These are phyloP conservation scores for Tetrax tetrax DNA, from an alignment of 2,113 vertebrate species.

Conservation along the genomic window DNA sequence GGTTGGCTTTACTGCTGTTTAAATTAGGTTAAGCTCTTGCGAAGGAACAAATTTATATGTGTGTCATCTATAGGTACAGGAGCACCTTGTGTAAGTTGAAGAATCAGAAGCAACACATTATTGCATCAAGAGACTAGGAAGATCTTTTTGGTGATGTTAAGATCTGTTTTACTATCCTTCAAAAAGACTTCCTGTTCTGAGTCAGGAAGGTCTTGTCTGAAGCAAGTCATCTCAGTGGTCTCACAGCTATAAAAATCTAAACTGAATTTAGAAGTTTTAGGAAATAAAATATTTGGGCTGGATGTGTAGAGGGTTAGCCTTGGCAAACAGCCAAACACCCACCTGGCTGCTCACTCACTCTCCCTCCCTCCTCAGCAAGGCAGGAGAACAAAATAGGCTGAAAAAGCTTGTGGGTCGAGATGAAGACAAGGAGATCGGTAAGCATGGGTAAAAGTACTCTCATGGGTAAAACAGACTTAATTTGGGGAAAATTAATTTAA, in stretches of 20 bases:
- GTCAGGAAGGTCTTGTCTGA: neutral
- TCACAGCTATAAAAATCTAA: neutral
- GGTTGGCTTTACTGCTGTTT: neutral
- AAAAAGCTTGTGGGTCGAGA: neutral
- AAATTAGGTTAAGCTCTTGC: neutral
- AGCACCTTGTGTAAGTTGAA: neutral
- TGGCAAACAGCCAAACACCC: neutral
- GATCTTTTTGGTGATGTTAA: neutral
- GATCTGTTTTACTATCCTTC: neutral
- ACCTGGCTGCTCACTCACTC: rapidly evolving
- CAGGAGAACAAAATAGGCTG: neutral
- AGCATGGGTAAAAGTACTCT: neutral
- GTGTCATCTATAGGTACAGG: neutral
- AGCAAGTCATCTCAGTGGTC: neutral
- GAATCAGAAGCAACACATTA: neutral
- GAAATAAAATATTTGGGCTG: neutral
- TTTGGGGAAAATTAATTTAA: neutral
- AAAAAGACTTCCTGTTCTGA: neutral
- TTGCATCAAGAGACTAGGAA: neutral
- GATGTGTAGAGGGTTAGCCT: neutral
- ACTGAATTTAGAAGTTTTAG: neutral
- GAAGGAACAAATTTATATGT: neutral
- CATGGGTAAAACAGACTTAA: neutral
- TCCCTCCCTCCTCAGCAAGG: neutral
- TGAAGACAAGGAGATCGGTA: neutral